Percentiles rank a stretch among this genome's conserved stretches.
phyloP scores from a whole-genome alignment of 2,113 vertebrate species.

The Corythornis vintsioides region DNA sequence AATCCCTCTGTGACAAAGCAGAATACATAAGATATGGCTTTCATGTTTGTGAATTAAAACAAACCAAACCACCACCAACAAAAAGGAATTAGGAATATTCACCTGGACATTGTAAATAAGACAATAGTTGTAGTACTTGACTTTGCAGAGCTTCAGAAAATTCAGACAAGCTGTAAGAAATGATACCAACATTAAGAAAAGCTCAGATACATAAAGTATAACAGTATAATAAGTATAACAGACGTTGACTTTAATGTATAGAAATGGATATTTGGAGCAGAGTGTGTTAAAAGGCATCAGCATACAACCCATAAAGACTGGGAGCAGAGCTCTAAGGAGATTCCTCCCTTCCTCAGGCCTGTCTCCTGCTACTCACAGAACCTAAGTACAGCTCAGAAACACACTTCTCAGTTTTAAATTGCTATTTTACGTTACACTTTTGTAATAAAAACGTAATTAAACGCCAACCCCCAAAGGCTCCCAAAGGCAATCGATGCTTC shows the following conservation, averaged over 20 bases:
- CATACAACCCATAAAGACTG: fast-evolving
- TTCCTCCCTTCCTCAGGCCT: background rate
- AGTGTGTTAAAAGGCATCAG: fast-evolving
- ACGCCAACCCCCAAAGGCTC: too few species aligned
- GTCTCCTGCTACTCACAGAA: background rate
- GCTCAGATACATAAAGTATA: fast-evolving
- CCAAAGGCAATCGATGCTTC: background rate
- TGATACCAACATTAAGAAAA: background rate
- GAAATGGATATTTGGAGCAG: background rate
- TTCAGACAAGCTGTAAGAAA: constrained; percentile 88
- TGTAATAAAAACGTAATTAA: background rate
- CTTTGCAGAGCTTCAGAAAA: constrained; percentile 97
- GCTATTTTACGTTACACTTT: too few species aligned
- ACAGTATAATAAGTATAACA: background rate
- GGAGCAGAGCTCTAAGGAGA: background rate
- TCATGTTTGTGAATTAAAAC: background rate
- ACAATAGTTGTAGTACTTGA: constrained; percentile 97
- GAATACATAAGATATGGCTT: background rate
- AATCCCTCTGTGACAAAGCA: constrained; percentile 85
- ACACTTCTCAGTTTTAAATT: background rate
- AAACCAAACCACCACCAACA: background rate
- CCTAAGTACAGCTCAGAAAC: background rate
- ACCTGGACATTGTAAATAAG: constrained; percentile 98
- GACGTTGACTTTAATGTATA: fast-evolving
- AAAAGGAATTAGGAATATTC: constrained; percentile 29